Base-by-base conservation (phyloP, 1,140 invertebrate species). In the Hypothenemus hampei region DNA sequence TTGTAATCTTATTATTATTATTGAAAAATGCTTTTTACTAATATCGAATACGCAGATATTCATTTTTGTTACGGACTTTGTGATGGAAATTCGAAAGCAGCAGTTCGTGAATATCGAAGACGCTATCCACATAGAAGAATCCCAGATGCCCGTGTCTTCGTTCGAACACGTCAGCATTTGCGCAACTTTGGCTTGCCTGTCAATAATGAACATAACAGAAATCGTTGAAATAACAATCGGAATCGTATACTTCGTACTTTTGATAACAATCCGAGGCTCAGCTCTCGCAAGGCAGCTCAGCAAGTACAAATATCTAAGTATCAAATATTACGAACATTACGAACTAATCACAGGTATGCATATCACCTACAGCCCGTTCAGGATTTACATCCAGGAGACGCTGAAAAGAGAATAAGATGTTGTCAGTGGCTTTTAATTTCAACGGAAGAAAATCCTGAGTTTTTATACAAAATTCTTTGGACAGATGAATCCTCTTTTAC, bases 181-280 rank as follows among this genome's bases (percentile, higher is more conserved):
- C 23, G 43, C 13, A 45, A 45, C 43, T 26, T 45, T 45, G 21
- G 23, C 19, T 19, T 45, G n/a, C 43, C 4, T 45, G 43, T 2
- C 16, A 39, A 39, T 45, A 24, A 45, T 22, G 41, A 45, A 45
- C 41, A 22, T 2, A 45, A 45, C 22, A 45, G 41, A 45, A 45
- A 45, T 19, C 21, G 23, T 45, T 19, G 1, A 1, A 39, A 39
- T 39, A 1, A 39, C 1, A 39, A 39, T 41, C 39, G 11, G n/a
- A 41, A 41, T 45, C 41, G 19, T 23, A 45, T 45, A 1, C 43
- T 45, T 23, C 21, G 43, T 26, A 45, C 21, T 45, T 26, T 45
- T 45, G 43, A 45, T 45, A 23, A 45, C 43, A 45, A 45, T 45
- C 43, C 43, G 19, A 45, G 19, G 20, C 23, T 45, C 0, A 45